Evolutionary conservation across 2,797 vertebrate genomes (phyloP), one percentile per base, ranked within the genome.

Genomic region (Karalla daura): DNA sequence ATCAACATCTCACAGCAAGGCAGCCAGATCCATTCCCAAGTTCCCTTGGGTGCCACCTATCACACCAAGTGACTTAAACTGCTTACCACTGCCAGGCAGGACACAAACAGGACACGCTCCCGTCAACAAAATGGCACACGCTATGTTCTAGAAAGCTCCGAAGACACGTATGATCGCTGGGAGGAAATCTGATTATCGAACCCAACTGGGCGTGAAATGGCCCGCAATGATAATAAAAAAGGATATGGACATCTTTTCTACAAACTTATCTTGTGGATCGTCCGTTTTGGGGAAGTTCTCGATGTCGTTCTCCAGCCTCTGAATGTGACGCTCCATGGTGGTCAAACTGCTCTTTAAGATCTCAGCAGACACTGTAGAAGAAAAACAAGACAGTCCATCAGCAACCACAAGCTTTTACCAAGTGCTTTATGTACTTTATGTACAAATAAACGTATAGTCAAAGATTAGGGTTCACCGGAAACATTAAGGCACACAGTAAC

Each of bases 221-320:
- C 41, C 9, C 59, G 25, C 46, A 17, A 4, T 15, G n/a, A n/a
- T n/a, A n/a, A n/a, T n/a, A n/a, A 61, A 56, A 95, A 99, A 99
- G 98, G 98, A 99, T 99, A 99, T 99, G 2, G 84, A 95, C 96
- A 99, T 96, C 87, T 98, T 99, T 85, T 96, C 94, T 41, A 99
- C 96, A 92, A 99, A 99, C 93, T 96, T 98, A 89, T 99, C 98
- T 43, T 92, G 93, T 1, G 80, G 80, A 68, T 97, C 95, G 4
- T 97, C 93, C 2, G 81, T 93, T 86, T 97, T 94, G 1, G 96
- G 95, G 80, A 99, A 99, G 60, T 95, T 96, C 86, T 94, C 65
- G 15, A 98, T 95, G 87, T 98, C 95, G 5, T 87, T 94, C 90
- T 98, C 97, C 5, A 99, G 92, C 40, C 93, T 86, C 88, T 95